phyloP scores from a whole-genome alignment of 2,113 vertebrate genomes.

The Eulemur rufifrons region DNA sequence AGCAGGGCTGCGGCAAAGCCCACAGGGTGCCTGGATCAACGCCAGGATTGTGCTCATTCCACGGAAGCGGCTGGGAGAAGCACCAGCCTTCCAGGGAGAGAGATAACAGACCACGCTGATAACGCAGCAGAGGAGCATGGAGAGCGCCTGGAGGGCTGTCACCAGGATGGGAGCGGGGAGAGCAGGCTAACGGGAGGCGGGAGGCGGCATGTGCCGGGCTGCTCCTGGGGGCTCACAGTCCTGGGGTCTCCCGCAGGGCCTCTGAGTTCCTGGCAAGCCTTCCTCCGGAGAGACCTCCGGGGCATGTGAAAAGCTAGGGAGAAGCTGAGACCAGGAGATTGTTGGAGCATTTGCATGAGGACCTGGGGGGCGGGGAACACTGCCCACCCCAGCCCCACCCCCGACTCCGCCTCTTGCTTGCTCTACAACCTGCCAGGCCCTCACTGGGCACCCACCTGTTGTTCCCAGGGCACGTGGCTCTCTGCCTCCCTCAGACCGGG shows the following conservation, averaged over 20 bases:
- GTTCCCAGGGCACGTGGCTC: accelerated
- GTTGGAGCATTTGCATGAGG: neutral
- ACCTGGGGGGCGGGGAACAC: neutral
- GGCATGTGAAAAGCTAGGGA: neutral
- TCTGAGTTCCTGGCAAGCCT: neutral
- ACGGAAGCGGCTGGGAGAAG: accelerated
- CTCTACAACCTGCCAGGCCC: accelerated
- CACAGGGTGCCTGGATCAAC: neutral
- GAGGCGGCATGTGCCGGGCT: accelerated
- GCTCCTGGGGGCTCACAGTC: neutral
- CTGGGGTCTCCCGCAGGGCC: neutral
- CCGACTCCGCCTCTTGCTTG: neutral
- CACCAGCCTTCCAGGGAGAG: constrained; percentile 30
- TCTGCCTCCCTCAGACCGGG: neutral
- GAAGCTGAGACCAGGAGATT: neutral
- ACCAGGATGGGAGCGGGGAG: neutral
- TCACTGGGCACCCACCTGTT: neutral
- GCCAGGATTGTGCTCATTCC: neutral
- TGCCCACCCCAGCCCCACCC: neutral
- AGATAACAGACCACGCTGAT: neutral
- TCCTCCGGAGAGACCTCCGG: accelerated
- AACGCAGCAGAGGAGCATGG: neutral
- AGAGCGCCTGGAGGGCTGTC: neutral
- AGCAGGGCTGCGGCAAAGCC: neutral
- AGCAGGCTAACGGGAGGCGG: neutral